phyloP scores from a whole-genome alignment of 2,113 vertebrate species.

The Tachycineta bicolor region DNA sequence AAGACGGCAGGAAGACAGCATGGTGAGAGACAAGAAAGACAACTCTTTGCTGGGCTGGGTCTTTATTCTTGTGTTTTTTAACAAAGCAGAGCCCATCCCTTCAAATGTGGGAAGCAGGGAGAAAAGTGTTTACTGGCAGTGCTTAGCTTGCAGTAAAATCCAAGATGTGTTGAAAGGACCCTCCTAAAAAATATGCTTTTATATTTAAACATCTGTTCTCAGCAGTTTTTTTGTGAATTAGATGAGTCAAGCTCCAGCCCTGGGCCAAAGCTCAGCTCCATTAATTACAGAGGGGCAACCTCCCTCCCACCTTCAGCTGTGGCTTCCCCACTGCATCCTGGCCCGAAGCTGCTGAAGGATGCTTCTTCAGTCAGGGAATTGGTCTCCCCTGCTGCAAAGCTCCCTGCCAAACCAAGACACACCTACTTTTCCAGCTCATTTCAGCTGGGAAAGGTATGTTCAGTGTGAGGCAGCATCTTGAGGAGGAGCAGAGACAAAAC shows the following conservation, averaged over 20 bases:
- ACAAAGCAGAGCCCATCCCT: background rate
- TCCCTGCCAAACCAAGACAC: too few species aligned
- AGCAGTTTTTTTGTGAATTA: background rate
- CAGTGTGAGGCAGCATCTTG: background rate
- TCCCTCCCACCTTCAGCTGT: background rate
- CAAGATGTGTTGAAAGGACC: background rate
- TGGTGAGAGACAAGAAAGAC: background rate
- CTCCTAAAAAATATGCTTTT: slow-evolving; percentile 2
- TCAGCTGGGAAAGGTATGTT: background rate
- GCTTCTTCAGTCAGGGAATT: background rate
- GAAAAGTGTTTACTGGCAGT: background rate
- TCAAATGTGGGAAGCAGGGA: background rate
- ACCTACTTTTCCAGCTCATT: background rate
- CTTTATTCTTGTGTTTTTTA: background rate
- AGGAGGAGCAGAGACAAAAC: background rate
- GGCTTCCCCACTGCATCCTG: background rate
- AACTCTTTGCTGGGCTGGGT: background rate
- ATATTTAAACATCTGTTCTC: slow-evolving; percentile 28
- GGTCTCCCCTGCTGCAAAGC: background rate
- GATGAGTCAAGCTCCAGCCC: slow-evolving; percentile 12
- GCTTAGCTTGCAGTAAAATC: background rate
- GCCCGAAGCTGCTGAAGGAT: background rate
- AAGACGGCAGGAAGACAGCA: accelerated
- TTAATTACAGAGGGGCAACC: background rate
- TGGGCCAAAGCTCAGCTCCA: background rate